Percentiles rank a stretch among this genome's conserved stretches.
Evolutionary conservation across 2,888 invertebrate genomes (phyloP).

Genomic region (Pardosa pseudoannulata): DNA sequence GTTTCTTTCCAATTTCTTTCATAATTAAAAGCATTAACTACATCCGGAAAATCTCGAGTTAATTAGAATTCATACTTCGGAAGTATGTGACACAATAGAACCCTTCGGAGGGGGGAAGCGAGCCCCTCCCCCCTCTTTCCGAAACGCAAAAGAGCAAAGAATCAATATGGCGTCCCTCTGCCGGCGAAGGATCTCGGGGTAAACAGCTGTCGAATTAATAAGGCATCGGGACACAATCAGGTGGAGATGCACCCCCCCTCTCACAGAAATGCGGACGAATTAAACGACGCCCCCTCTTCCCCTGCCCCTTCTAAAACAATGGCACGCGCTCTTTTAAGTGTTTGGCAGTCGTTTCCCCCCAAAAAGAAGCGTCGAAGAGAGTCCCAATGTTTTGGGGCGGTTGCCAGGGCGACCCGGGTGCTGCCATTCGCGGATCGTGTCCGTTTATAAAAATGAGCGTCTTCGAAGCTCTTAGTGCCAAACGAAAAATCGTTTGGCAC

Average conservation of each 20-base stretch:
- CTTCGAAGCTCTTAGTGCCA: too few species aligned
- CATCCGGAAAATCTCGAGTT: constrained; percentile 5
- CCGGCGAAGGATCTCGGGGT: not conserved
- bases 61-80: constrained; percentile 4
- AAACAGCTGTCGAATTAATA: constrained; percentile 19
- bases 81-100: not conserved
- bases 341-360: constrained; percentile 36
- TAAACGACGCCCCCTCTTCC: constrained; percentile 60
- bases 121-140: not conserved
- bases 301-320: constrained; percentile 43
- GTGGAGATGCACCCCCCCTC: too few species aligned
- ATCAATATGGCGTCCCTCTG: constrained; percentile 1
- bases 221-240: constrained; percentile 6
- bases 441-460: too few species aligned
- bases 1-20: constrained; percentile 21
- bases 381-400: constrained; percentile 4
- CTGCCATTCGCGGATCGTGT: too few species aligned
- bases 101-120: not conserved
- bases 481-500: too few species aligned
- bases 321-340: constrained; percentile 21
- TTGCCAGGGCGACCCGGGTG: not conserved
- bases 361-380: constrained; percentile 45
- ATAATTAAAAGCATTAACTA: constrained; percentile 28
- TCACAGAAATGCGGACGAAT: not conserved
- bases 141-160: constrained; percentile 17